A percentile compares a stretch with the other conserved stretches of the same genome.
phyloP scores from a whole-genome alignment of 1,140 invertebrate species.

The Drosophila athabasca region DNA sequence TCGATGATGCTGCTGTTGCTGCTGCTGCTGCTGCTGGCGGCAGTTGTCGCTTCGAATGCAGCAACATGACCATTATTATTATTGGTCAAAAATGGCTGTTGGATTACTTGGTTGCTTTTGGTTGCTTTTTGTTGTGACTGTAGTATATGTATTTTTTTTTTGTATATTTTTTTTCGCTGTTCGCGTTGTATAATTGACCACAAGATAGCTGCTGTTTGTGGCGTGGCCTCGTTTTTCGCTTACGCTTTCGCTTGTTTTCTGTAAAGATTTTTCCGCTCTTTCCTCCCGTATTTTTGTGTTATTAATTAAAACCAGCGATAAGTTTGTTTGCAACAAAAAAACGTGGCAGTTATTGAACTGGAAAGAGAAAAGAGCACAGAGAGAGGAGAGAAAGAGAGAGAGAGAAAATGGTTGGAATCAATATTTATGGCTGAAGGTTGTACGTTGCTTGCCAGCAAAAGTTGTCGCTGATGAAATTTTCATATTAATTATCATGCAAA shows the following conservation, averaged over 20 bases:
- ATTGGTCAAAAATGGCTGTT: slow-evolving; percentile 75
- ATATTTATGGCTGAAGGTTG: slow-evolving; percentile 14
- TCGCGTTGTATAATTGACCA: slow-evolving; percentile 58
- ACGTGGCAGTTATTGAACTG: slow-evolving; percentile 55
- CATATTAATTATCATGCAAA: too few species aligned
- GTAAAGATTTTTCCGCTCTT: slow-evolving; percentile 12
- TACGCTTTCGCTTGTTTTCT: slow-evolving; percentile 22
- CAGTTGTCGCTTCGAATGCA: slow-evolving; percentile 67
- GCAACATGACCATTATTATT: slow-evolving; percentile 78
- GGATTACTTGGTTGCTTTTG: slow-evolving; percentile 38
- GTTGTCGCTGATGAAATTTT: too few species aligned
- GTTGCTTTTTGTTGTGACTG: slow-evolving; percentile 8
- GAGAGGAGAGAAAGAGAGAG: background rate
- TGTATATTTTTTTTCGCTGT: slow-evolving; percentile 30
- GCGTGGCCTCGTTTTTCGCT: slow-evolving; percentile 53
- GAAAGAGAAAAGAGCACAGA: slow-evolving; percentile 20
- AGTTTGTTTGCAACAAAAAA: slow-evolving; percentile 14
- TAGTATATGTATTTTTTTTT: slow-evolving; percentile 2
- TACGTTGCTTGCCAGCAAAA: background rate
- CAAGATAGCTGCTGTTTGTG: slow-evolving; percentile 72
- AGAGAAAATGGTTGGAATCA: slow-evolving; percentile 1
- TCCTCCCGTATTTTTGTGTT: slow-evolving; percentile 1
- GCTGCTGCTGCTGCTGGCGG: slow-evolving; percentile 63
- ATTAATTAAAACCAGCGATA: slow-evolving; percentile 29
- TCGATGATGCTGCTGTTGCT: slow-evolving; percentile 35